phyloP scores from a whole-genome alignment of 1,140 invertebrate species.

The Leptinotarsa defecta region DNA sequence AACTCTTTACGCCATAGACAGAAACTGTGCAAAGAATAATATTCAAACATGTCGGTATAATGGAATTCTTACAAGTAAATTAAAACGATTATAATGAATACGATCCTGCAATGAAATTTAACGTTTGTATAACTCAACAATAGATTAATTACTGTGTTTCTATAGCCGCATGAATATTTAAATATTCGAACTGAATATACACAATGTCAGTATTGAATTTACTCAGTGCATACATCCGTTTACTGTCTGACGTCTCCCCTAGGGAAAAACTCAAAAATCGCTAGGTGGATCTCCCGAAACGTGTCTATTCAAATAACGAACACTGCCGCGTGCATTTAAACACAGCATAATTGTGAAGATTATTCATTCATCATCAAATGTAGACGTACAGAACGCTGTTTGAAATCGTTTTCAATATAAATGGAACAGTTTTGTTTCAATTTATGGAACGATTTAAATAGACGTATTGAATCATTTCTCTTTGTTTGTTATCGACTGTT shows the following conservation, averaged over 20 bases:
- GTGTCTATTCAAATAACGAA: slow-evolving; percentile 22
- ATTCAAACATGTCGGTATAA: slow-evolving; percentile 43
- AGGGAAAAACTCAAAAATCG: slow-evolving; percentile 45
- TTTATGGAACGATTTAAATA: too few species aligned
- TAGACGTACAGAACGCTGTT: not conserved
- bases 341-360: slow-evolving; percentile 11
- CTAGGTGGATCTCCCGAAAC: slow-evolving; percentile 33
- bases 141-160: slow-evolving; percentile 56
- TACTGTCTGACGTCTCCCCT: slow-evolving; percentile 42
- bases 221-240: slow-evolving; percentile 46
- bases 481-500: too few species aligned
- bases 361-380: slow-evolving; percentile 17
- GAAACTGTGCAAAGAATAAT: slow-evolving; percentile 45
- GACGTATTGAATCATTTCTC: too few species aligned
- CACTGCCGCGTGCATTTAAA: slow-evolving; percentile 17
- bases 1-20: slow-evolving; percentile 30
- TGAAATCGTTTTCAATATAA: not conserved
- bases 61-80: slow-evolving; percentile 55
- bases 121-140: slow-evolving; percentile 55
- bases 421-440: not conserved
- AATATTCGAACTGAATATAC: slow-evolving; percentile 53
- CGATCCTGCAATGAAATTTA: slow-evolving; percentile 52
- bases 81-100: slow-evolving; percentile 56
- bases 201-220: slow-evolving; percentile 53
- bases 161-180: slow-evolving; percentile 55